Evolutionary conservation across 2,797 vertebrate genomes (phyloP).

Genomic region (Pseudochromis fuscus): DNA sequence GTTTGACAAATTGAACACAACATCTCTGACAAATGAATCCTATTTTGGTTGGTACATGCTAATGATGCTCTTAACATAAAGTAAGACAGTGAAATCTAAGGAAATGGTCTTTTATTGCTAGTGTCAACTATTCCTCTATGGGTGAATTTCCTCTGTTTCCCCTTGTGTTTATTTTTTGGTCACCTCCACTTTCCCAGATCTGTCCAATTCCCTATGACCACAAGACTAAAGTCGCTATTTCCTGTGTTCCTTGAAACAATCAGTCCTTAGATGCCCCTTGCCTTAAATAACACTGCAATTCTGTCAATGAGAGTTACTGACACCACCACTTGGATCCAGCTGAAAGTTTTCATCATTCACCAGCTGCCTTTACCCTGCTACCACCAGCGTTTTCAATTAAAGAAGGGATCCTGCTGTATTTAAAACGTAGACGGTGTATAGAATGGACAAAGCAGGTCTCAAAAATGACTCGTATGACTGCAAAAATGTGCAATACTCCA

Average conservation of each 20-base stretch:
- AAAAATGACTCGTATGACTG: too few species aligned
- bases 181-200: background rate
- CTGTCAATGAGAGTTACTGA: background rate
- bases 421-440: too few species aligned
- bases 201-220: background rate
- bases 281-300: slow-evolving; percentile 13
- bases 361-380: slow-evolving; percentile 19
- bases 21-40: background rate
- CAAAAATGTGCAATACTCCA: too few species aligned
- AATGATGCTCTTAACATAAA: background rate
- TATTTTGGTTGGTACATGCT: background rate
- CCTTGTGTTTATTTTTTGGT: background rate
- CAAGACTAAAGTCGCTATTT: background rate
- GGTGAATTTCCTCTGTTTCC: background rate
- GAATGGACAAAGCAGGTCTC: too few species aligned
- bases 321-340: background rate
- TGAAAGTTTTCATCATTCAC: slow-evolving; percentile 27
- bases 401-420: background rate
- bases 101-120: background rate
- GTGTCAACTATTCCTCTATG: background rate
- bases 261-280: background rate
- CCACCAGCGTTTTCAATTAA: slow-evolving; percentile 4
- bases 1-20: background rate
- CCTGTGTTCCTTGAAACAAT: background rate
- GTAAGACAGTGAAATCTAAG: background rate